Evolutionary conservation across 2,113 vertebrate species (phyloP).

Genomic region (Ancistrus triradiatus): DNA sequence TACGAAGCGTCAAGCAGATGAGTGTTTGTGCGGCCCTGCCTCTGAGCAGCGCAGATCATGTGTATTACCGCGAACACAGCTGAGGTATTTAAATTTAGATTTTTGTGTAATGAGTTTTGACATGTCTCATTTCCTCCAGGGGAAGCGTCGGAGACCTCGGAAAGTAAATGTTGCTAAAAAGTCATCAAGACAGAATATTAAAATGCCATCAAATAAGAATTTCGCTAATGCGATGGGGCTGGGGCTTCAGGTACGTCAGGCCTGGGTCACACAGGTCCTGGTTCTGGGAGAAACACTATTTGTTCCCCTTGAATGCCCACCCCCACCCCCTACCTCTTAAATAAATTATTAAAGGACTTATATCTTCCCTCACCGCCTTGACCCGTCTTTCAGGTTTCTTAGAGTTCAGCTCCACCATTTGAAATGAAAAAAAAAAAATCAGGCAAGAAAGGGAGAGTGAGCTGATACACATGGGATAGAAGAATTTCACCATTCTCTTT

Average conservation of each 20-base stretch:
- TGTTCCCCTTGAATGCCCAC: conserved; percentile 99
- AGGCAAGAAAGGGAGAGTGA: conserved; percentile 50
- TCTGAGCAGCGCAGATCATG: conserved; percentile 88
- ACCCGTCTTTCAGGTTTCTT: conserved; percentile 76
- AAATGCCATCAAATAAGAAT: conserved; percentile 99
- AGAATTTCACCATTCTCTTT: conserved; percentile 48
- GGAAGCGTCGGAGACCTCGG: conserved; percentile 92
- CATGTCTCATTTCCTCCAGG: conserved; percentile 99
- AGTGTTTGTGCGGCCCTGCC: conserved; percentile 88
- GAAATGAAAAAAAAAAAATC: conserved; percentile 70
- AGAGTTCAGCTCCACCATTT: conserved; percentile 78
- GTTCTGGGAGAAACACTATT: conserved; percentile 99
- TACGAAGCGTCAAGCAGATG: conserved; percentile 90
- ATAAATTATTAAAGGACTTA: conserved; percentile 99
- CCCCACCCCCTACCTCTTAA: conserved; percentile 75
- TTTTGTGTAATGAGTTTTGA: conserved; percentile 99
- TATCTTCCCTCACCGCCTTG: conserved; percentile 73
- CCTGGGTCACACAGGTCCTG: conserved; percentile 77
- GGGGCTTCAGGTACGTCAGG: conserved; percentile 88
- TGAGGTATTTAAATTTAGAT: conserved; percentile 99
- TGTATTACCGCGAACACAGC: conserved; percentile 88
- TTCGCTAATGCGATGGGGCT: conserved; percentile 96
- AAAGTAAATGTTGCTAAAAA: conserved; percentile 99
- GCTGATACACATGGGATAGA: conserved; percentile 35
- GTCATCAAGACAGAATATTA: conserved; percentile 99